A percentile compares a stretch with the other conserved stretches of the same genome.
These are phyloP conservation scores for Acromyrmex echinatior DNA, from an alignment of 1,140 invertebrate genomes.

Conservation along the genomic window DNA sequence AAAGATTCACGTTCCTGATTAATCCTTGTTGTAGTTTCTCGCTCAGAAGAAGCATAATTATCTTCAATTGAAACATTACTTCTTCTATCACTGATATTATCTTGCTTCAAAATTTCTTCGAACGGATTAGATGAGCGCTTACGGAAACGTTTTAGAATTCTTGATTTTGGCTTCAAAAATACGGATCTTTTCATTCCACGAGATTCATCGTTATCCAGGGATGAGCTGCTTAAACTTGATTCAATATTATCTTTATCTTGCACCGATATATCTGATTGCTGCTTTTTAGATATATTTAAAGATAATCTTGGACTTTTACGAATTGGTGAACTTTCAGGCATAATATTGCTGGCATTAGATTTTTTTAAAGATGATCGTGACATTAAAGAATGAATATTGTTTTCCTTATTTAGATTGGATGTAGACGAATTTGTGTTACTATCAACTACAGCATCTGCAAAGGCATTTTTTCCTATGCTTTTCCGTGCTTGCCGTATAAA, in stretches of 20 bases:
- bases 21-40: neutral
- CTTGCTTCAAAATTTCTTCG: neutral
- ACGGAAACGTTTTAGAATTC: neutral
- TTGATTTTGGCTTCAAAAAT: constrained; percentile 23
- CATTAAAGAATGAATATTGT: neutral
- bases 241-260: neutral
- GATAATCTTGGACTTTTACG: neutral
- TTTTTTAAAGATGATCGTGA: neutral
- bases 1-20: neutral
- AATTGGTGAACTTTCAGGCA: neutral
- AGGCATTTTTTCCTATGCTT: constrained; percentile 12
- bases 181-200: neutral
- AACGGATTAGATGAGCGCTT: neutral
- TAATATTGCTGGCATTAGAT: neutral
- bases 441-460: neutral
- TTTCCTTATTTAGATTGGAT: neutral
- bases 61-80: neutral
- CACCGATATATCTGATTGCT: neutral
- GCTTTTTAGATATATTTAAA: neutral
- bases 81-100: too few species aligned
- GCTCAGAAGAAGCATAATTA: neutral
- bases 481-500: neutral
- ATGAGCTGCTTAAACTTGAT: neutral
- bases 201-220: too few species aligned
- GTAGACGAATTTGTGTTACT: neutral